Evolutionary conservation across 1,140 invertebrate genomes (phyloP).

Genomic region (Lutraria rhynchaena): DNA sequence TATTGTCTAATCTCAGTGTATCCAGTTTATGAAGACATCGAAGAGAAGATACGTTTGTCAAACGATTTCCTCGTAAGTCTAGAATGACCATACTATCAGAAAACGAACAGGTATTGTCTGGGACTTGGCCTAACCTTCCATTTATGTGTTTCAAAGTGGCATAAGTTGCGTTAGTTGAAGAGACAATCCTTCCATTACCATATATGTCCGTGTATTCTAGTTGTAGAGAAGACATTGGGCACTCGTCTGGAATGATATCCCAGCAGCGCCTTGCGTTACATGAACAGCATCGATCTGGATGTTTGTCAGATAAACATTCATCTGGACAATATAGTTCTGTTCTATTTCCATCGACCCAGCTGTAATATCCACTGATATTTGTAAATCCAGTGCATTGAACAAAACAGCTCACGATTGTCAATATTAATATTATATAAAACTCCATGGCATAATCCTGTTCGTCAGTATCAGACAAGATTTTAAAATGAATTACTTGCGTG

Average conservation of each 20-base stretch:
- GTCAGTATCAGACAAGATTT: no score
- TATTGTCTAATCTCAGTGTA: conserved; percentile 18
- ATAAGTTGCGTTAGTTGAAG: background rate
- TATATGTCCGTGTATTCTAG: conserved; percentile 25
- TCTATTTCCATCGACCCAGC: background rate
- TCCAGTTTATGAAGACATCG: conserved; percentile 20
- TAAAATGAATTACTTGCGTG: no score
- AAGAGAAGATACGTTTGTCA: background rate
- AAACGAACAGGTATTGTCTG: conserved; percentile 27
- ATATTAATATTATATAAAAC: no score
- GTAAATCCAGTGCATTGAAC: background rate
- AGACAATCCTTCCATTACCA: background rate
- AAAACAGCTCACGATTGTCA: no score
- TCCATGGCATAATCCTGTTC: no score
- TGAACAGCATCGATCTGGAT: conserved; percentile 20
- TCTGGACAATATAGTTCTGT: conserved; percentile 28
- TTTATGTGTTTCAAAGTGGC: background rate
- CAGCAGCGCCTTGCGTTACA: conserved; percentile 18
- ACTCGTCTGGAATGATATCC: background rate
- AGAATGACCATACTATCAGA: conserved; percentile 11
- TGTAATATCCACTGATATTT: conserved; percentile 11
- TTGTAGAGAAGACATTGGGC: background rate
- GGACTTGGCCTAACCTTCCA: conserved; percentile 2
- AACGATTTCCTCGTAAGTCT: conserved; percentile 9
- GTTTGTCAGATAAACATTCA: background rate